Base-by-base conservation (phyloP, 2,113 vertebrate genomes). In the Brienomyrus longianalis region DNA sequence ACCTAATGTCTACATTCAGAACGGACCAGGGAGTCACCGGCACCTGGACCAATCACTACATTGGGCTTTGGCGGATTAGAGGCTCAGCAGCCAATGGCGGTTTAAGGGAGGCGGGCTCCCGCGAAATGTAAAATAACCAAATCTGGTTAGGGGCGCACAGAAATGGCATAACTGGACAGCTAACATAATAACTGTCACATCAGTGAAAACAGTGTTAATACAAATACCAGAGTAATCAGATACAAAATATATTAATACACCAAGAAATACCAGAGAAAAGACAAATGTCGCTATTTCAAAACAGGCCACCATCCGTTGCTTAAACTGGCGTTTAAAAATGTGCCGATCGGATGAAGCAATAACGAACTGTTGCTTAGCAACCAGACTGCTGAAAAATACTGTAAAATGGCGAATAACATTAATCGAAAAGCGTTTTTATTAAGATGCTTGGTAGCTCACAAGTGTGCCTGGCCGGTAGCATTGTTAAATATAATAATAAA, bases 91-190 rank as follows among this genome's bases (percentile, higher is more conserved):
- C 70, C 51, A 66, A 83, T 89, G 51, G 74, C 35, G 35, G 3
- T 15, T 23, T 11, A 13, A 43, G 83, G 54, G 21, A 80, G 86
- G 86, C 74, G 77, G 88, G 84, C 21, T 88, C 56, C 89, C 88
- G 89, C 74, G 85, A 91, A 87, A 89, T 89, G 85, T 87, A 43
- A 89, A 89, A 66, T 11, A 31, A 56, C 21, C 45, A 62, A 87
- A 88, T 88, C 35, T 15, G 54, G 48, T 88, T 54, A 3, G 23
- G 31, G 66, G n/a, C 27, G 51, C 89, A 47, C 39, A 51, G 9
- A 19, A 87, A 56, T 27, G 23, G 17, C n/a, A 35, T 5, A 50
- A 80, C 10, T 54, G 17, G 35, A 21, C 17, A 9, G 19, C 62
- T 31, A 88, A 88, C 48, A 8, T 51, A 59, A 80, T 59, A 88